Evolutionary conservation across 2,113 vertebrate species (phyloP).

Genomic region (Elgaria multicarinata): DNA sequence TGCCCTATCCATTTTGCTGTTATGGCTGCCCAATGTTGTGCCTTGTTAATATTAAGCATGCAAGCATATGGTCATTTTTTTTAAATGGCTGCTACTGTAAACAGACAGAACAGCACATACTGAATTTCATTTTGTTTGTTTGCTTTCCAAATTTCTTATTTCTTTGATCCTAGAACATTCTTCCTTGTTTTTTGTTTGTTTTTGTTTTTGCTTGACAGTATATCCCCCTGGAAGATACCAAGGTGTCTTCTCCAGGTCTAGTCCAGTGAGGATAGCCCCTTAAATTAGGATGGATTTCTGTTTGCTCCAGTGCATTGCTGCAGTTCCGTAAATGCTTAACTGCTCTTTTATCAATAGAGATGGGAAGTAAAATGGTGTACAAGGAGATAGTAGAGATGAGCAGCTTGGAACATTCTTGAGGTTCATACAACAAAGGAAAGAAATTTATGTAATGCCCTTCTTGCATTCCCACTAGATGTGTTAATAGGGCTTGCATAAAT

Average conservation of each 20-base stretch:
- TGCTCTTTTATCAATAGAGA: neutral
- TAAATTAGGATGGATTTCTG: neutral
- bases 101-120: neutral
- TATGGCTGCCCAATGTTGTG: neutral
- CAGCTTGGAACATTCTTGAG: no score
- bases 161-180: neutral
- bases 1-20: no score
- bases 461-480: neutral
- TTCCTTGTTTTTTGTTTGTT: neutral
- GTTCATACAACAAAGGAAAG: no score
- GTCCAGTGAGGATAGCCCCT: neutral
- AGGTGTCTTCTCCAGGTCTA: neutral
- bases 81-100: neutral
- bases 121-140: neutral
- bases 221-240: neutral
- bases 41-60: neutral
- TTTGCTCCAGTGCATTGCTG: neutral
- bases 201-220: neutral
- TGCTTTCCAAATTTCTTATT: neutral
- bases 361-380: neutral
- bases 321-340: neutral
- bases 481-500: neutral
- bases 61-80: neutral
- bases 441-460: neutral
- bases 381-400: no score